Evolutionary conservation across 1,140 invertebrate species (phyloP), one percentile per base, ranked within the genome.

Genomic region (Adoxophyes honmai): DNA sequence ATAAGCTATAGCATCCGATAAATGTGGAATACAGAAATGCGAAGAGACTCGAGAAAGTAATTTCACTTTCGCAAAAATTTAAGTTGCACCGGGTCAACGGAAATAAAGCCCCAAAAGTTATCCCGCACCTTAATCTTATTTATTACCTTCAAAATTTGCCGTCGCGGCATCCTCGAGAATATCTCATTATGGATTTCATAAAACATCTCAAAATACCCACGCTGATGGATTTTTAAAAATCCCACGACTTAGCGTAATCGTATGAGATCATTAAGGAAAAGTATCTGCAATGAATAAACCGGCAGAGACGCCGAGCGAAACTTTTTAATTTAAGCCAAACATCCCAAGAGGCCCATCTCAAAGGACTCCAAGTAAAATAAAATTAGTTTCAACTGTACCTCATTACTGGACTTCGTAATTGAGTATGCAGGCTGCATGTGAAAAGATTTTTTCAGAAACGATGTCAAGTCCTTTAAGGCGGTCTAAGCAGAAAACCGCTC

Each of bases 251-350:
- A 62, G 62, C 59, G 52, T 73, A 76, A 86, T 76, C 70, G 68
- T 81, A 73, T 72, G 68, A 70, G 73, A 65, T 72, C 70, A 77
- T 78, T 78, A 80, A 61, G 53, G 33, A 70, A 70, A 72, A 75
- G 64, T 75, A 82, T 76, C 70, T 62, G 57, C 62, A 73, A 68
- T 60, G 55, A 76, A 70, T 70, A 68, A 79, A 70, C 66, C 60
- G 68, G 57, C 55, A 57, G 58, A 57, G 55, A 54, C 52, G 21
- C 44, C 64, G 63, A 28, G 57, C 60, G 51, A 77, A 86, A 81
- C 67, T 81, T 86, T 83, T 81, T 81, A 80, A 81, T 81, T 81
- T 74, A 76, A 81, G 62, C 69, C 73, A 75, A 83, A 78, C 75
- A 78, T 80, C 66, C 67, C 68, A 62, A 69, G 70, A 77, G 70